A percentile compares a stretch with the other conserved stretches of the same genome.
phyloP scores from a whole-genome alignment of 2,113 vertebrate genomes.

The Martes martes region DNA sequence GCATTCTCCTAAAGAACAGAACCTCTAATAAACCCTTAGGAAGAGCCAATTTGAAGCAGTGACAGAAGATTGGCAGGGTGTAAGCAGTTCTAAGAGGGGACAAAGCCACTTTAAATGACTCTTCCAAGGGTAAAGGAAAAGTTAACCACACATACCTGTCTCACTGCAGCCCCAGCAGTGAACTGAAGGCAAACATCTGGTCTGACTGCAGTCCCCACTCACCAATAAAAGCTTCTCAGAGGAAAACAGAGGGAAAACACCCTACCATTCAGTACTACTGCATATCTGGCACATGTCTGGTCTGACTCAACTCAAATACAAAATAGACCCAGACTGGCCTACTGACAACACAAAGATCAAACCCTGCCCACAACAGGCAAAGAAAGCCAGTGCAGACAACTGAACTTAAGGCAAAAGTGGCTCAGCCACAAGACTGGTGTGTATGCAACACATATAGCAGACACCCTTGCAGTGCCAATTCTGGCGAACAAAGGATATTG shows the following conservation, averaged over 20 bases:
- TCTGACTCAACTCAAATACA: neutral
- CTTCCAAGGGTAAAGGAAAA: neutral
- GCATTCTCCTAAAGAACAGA: neutral
- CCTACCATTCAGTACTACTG: neutral
- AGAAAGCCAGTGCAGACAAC: neutral
- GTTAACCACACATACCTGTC: neutral
- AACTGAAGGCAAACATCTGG: neutral
- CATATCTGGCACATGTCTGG: neutral
- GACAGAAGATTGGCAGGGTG: neutral
- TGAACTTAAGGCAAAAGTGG: neutral
- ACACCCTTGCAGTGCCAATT: neutral
- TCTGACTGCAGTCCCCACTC: neutral
- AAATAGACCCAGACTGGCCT: neutral
- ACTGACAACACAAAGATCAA: neutral
- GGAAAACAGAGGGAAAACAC: neutral
- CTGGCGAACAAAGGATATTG: neutral
- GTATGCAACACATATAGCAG: neutral
- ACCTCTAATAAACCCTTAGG: neutral
- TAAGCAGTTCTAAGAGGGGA: neutral
- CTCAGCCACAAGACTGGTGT: neutral
- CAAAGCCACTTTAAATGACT: neutral
- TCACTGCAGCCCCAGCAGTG: neutral
- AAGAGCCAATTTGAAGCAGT: neutral
- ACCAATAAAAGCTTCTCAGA: neutral
- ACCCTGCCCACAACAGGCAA: neutral